These are phyloP conservation scores for Drosophila neonasuta DNA, from an alignment of 2,888 invertebrate species.

Conservation along the genomic window DNA sequence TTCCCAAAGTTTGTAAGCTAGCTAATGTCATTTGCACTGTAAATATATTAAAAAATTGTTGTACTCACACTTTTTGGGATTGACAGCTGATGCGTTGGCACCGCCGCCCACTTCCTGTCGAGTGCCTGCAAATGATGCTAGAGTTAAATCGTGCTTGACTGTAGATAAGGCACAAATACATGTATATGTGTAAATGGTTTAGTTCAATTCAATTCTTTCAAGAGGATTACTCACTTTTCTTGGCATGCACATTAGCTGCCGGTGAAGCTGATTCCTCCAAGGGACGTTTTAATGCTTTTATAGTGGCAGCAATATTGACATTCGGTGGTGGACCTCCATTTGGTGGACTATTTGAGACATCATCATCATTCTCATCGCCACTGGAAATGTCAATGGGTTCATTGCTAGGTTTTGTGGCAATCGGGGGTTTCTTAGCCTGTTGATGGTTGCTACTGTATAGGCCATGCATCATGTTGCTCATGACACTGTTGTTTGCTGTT, in stretches of 20 bases:
- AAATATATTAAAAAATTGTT: background rate
- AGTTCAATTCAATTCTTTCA: no score
- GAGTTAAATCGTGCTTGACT: constrained; percentile 27
- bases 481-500: constrained; percentile 64
- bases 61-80: constrained; percentile 47
- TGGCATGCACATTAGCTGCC: constrained; percentile 2
- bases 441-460: constrained; percentile 80
- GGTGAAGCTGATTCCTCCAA: constrained; percentile 18
- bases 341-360: constrained; percentile 55
- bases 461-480: constrained; percentile 82
- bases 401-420: constrained; percentile 44
- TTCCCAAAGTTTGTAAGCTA: background rate
- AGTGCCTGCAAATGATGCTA: constrained; percentile 16
- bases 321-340: constrained; percentile 44
- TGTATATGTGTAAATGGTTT: background rate
- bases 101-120: constrained; percentile 16
- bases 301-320: background rate
- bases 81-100: constrained; percentile 1
- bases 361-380: constrained; percentile 86
- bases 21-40: background rate
- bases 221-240: constrained; percentile 50
- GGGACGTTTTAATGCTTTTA: constrained; percentile 40
- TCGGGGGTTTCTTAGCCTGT: constrained; percentile 72
- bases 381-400: constrained; percentile 91
- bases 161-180: constrained; percentile 1